Percentiles rank a stretch among this genome's conserved stretches.
Evolutionary conservation across 2,888 invertebrate species (phyloP).

Genomic region (Caenorhabditis sulstoni): DNA sequence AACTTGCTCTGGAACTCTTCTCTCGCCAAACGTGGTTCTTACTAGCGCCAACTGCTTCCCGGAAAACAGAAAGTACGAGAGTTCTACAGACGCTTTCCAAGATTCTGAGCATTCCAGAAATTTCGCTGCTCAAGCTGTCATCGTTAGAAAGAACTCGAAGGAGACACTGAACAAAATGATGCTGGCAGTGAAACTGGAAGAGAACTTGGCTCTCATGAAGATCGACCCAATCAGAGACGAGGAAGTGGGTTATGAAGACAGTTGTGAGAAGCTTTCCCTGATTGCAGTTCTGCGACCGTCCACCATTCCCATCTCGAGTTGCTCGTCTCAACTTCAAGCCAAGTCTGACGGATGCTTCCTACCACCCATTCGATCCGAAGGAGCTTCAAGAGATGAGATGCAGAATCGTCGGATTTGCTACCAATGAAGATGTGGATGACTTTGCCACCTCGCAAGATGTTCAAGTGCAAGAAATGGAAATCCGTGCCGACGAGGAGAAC

Average conservation of each 20-base stretch:
- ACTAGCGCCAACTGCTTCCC: constrained; percentile 57
- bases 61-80: constrained; percentile 5
- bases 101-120: constrained; percentile 8
- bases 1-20: constrained; percentile 56
- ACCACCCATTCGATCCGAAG: constrained; percentile 23
- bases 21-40: constrained; percentile 49
- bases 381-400: constrained; percentile 32
- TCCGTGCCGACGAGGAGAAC: constrained; percentile 19
- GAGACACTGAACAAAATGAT: constrained; percentile 38
- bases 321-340: constrained; percentile 51
- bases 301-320: constrained; percentile 38
- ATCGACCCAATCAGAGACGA: constrained; percentile 37
- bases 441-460: constrained; percentile 21
- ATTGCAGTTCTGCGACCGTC: constrained; percentile 48
- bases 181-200: constrained; percentile 41
- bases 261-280: too few relatives aligned
- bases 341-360: constrained; percentile 39
- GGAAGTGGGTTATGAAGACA: not conserved
- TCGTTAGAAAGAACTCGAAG: constrained; percentile 7
- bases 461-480: constrained; percentile 38
- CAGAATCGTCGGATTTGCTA: constrained; percentile 53
- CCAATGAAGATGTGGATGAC: constrained; percentile 46
- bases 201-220: constrained; percentile 47
- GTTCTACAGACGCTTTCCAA: not conserved
- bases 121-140: constrained; percentile 31